Evolutionary conservation across 2,888 invertebrate species (phyloP), one percentile per base, ranked within the genome.

Genomic region (Papilio demoleus): DNA sequence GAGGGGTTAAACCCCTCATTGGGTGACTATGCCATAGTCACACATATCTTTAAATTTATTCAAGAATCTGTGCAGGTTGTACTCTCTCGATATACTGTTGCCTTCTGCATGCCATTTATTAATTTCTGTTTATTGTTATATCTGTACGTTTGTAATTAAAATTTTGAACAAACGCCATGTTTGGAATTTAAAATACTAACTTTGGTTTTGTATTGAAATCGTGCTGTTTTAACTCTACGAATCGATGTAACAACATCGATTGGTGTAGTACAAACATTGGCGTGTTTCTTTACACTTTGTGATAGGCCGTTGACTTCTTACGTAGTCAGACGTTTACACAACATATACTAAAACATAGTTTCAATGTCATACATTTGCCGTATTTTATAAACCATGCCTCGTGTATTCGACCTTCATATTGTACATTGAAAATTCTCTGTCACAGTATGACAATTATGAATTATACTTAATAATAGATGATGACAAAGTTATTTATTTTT

Each of bases 261-360:
- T 6, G 17, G 2, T 45, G 42, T 45, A 45, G 17, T 45, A 19
- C 14, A 50, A 50, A 50, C 47, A 27, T 38, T 38, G 38, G 14
- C 24, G 8, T 59, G 14, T 59, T 38, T 38, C 17, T 22, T 59
- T 12, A 11, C 38, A n/a, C 19, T 45, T 36, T 27, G 42, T 59
- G 24, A 34, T 53, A 24, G 50, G 50, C 22, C 63, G 22, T 50
- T 64, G 63, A 64, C 50, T 64, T 61, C 1, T 63, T 63, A 63
- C 31, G 50, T 63, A 62, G 8, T 4, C 6, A 38, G 59, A 59
- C 36, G 59, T 38, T 59, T 59, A 59, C 53, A 53, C 53, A 53
- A 53, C 5, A 50, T 24, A 50, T 53, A n/a, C n/a, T 27, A 27
- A n/a, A 11, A 3, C n/a, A 27, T 5, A 24, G 53, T 53, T 53